Evolutionary conservation across 2,888 invertebrate genomes (phyloP), one percentile per base, ranked within the genome.

Genomic region (Smittia aterrima): DNA sequence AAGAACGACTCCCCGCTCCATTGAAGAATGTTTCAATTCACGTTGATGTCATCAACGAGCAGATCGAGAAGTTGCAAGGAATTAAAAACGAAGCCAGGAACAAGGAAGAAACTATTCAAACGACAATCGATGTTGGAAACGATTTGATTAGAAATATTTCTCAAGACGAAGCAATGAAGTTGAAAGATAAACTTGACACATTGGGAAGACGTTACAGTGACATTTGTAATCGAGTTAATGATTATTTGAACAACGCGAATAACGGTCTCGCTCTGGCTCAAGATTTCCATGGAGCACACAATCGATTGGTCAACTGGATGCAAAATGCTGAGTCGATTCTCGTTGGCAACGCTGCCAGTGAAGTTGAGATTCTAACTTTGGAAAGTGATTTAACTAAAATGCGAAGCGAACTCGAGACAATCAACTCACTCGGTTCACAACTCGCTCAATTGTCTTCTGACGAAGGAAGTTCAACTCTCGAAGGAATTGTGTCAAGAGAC

Each of bases 141-240:
- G 96, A 96, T 80, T 86, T 98, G 13, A 96, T 96, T 93, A 93
- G 94, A 79, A 96, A 96, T 82, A 96, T 95, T 78, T 92, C 94
- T 0, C 93, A 93, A 68, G 96, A 96, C 81, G 97, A 98, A 81
- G 96, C 96, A 0, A 86, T 97, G 1, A 93, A 94, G 80, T 86
- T 97, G 0, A 96, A 97, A 81, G 95, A 95, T 80, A 95, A 96
- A 81, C 85, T 97, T 75, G 97, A 97, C 79, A 93, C 93, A 0
- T 84, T 98, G 11, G 94, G 95, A 82, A 85, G 95, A 40, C 86
- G 95, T 38, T 96, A 94, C 84, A 92, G 92, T 76, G 95, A 96
- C 77, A 85, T 96, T 1, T 91, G 93, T 0, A 88, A 90, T 22
- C 88, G 90, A 27, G 93, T 94, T 1, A 90, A 93, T 0, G 94